Evolutionary conservation across 2,888 invertebrate genomes (phyloP).

Genomic region (Celastrina argiolus): DNA sequence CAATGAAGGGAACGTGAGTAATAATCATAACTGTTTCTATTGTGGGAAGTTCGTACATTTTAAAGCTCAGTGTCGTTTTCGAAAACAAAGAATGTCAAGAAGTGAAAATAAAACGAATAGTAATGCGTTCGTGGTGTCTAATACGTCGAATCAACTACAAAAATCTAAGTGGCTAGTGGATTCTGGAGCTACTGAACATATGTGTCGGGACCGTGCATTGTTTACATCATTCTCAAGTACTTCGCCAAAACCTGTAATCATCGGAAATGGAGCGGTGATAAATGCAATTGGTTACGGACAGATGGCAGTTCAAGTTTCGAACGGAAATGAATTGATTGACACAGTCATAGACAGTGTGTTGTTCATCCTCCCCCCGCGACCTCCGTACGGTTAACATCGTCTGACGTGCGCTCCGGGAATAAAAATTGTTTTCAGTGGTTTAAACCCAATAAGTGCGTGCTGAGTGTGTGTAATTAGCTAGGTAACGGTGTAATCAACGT

Average conservation of each 20-base stretch:
- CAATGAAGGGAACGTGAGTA: conserved; percentile 18
- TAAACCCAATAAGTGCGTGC: too few species aligned
- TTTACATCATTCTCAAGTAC: conserved; percentile 29
- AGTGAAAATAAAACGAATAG: conserved; percentile 10
- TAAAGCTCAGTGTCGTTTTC: conserved; percentile 23
- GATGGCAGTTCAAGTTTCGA: conserved; percentile 32
- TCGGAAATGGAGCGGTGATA: conserved; percentile 31
- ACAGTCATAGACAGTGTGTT: conserved; percentile 32
- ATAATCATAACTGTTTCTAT: conserved; percentile 22
- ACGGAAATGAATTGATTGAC: conserved; percentile 31
- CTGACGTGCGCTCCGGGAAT: too few species aligned
- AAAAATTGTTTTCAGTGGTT: too few species aligned
- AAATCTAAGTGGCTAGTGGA: conserved; percentile 32
- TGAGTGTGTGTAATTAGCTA: too few species aligned
- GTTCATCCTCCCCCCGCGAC: too few species aligned
- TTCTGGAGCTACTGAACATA: conserved; percentile 34
- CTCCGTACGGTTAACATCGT: too few species aligned
- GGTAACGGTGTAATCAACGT: too few species aligned
- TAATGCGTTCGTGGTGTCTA: conserved; percentile 25
- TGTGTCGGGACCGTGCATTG: conserved; percentile 32
- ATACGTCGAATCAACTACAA: conserved; percentile 7
- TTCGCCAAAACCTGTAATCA: conserved; percentile 28
- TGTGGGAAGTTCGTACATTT: conserved; percentile 21
- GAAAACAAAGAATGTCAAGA: not conserved
- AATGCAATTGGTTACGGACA: too few species aligned